Conservation (phyloP, 2,113 vertebrate genomes). For the Callionymus lyra region DNA sequence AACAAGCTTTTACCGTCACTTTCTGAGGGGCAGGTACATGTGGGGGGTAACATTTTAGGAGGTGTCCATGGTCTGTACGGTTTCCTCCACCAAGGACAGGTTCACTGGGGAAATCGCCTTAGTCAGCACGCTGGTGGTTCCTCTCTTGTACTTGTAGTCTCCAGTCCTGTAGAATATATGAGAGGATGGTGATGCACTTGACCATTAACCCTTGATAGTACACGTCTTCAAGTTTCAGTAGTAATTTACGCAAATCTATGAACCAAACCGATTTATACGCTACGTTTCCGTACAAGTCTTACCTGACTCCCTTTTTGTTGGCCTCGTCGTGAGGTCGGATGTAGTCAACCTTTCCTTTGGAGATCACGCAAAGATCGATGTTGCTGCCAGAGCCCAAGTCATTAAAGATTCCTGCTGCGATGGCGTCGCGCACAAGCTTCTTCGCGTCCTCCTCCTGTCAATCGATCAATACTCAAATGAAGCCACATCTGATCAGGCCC, state of each 20-base stretch:
- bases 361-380: constrained; percentile 92
- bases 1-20: no score
- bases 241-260: no score
- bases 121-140: constrained; percentile 72
- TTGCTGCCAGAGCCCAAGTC: constrained; percentile 96
- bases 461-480: neutral
- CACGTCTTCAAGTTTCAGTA: neutral
- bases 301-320: constrained; percentile 93
- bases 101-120: constrained; percentile 56
- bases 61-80: constrained; percentile 79
- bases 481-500: neutral
- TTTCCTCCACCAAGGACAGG: constrained; percentile 75
- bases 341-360: constrained; percentile 86
- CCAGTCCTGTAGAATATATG: constrained; percentile 48
- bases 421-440: constrained; percentile 84
- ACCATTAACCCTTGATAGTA: no score
- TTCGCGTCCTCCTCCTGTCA: constrained; percentile 87
- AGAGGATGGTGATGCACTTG: no score
- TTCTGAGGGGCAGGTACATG: no score
- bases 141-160: constrained; percentile 68
- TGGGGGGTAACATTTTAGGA: constrained; percentile 37
- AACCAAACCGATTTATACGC: no score
- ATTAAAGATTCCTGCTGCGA: constrained; percentile 89
- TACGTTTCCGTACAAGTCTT: neutral
- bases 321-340: constrained; percentile 81